These are phyloP conservation scores for Hydractinia symbiolongicarpus DNA, from an alignment of 30 jellyfish, hydroid and myxozoan genomes.

Conservation along the genomic window DNA sequence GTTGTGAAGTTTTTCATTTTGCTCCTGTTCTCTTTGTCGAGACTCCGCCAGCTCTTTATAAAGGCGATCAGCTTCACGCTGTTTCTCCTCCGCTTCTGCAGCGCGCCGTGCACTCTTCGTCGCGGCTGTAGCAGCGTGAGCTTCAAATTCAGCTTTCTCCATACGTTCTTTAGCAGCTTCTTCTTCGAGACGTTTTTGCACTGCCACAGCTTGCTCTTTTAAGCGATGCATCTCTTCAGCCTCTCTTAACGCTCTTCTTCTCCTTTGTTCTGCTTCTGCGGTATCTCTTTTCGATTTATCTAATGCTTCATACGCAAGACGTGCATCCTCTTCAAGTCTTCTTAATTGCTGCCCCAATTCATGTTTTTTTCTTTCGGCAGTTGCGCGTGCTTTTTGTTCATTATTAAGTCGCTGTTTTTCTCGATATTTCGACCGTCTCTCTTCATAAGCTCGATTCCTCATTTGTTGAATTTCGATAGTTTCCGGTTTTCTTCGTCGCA, in stretches of 20 bases:
- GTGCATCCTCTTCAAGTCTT: slow-evolving; percentile 84
- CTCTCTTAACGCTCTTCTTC: slow-evolving; percentile 74
- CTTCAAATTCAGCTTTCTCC: slow-evolving; percentile 56
- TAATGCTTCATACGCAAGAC: slow-evolving; percentile 80
- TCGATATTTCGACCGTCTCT: slow-evolving; percentile 45
- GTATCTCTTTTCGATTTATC: slow-evolving; percentile 57
- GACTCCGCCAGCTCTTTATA: slow-evolving; percentile 70
- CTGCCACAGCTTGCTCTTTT: slow-evolving; percentile 65
- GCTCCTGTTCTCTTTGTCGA: slow-evolving; percentile 69
- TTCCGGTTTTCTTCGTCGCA: slow-evolving; percentile 89
- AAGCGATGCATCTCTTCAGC: slow-evolving; percentile 49
- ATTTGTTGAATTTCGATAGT: slow-evolving; percentile 97
- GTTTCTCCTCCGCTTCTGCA: slow-evolving; percentile 56
- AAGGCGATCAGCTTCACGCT: slow-evolving; percentile 58
- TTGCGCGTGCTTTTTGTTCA: slow-evolving; percentile 90
- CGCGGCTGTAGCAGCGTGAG: slow-evolving; percentile 54
- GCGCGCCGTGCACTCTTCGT: slow-evolving; percentile 37
- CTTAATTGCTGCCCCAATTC: slow-evolving; percentile 69
- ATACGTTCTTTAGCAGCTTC: slow-evolving; percentile 39
- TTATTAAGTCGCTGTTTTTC: slow-evolving; percentile 66
- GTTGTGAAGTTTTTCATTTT: slow-evolving; percentile 31
- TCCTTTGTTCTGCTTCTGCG: slow-evolving; percentile 43
- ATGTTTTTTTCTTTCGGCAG: slow-evolving; percentile 70
- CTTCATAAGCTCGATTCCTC: slow-evolving; percentile 95
- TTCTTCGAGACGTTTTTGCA: slow-evolving; percentile 65